Evolutionary conservation across 2,888 invertebrate species (phyloP), one percentile per base, ranked within the genome.

Genomic region (Cylloceria caligata): DNA sequence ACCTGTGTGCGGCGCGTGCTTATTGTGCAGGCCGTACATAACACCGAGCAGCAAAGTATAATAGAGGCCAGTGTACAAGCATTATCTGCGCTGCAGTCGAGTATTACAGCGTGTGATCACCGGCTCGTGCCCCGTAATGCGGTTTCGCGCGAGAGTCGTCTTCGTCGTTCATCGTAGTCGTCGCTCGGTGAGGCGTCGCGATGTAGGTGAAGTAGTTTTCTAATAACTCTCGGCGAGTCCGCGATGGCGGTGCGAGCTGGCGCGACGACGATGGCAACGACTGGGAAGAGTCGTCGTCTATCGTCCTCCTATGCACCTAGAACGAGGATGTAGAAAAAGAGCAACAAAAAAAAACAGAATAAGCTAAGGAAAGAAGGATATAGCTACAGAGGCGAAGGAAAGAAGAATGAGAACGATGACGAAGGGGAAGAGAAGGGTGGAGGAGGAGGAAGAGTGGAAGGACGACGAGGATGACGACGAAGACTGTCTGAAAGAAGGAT

Each of bases 161-260:
- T 60, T 71, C 75, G 62, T 77, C 79, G 75, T 19, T 34, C 57
- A 62, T 72, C 79, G 64, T 76, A 6, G 60, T 19, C 21, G 24
- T n/a, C 34, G 34, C 78, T 30, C 65, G 64, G 62, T 55, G 78
- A 64, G 83, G 69, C 76, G 74, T 76, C 77, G 73, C 83, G 83
- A 88, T 88, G 85, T 88, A 88, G 88, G 86, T 88, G 88, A 89
- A 88, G 88, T 86, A 87, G 80, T 88, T 89, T 88, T 87, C 81
- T 87, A 88, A 84, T 85, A 86, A 86, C 85, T 76, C 69, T 71
- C 79, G 80, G 52, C 83, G 72, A 80, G 76, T 80, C 39, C 68
- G 76, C 76, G 9, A 77, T 52, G 49, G 79, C 68, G 74, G 52
- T 68, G 75, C 74, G 73, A 69, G 64, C 75, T 67, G 60, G 42